Conservation (phyloP, 2,888 invertebrate genomes). For the Periphyllus acericola region DNA sequence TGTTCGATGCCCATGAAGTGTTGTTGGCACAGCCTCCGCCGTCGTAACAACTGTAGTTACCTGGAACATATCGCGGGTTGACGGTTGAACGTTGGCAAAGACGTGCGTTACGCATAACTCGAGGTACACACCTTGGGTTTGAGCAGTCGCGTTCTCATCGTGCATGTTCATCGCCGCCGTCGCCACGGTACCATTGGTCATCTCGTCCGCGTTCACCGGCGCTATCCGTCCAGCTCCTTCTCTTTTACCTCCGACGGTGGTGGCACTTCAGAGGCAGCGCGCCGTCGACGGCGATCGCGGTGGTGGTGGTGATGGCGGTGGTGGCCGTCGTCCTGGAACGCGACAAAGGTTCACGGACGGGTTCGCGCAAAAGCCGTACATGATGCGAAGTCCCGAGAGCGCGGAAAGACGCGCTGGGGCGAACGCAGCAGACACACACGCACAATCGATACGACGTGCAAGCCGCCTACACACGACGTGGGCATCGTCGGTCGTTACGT, state of each 20-base stretch:
- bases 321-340: no score
- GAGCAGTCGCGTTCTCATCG: conserved; percentile 17
- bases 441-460: no score
- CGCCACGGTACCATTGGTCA: background rate
- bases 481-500: no score
- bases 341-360: no score
- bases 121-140: background rate
- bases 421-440: no score
- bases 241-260: background rate
- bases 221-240: background rate
- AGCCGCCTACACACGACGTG: no score
- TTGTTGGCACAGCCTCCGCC: conserved; percentile 35
- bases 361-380: no score
- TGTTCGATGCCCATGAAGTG: background rate
- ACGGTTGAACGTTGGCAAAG: background rate
- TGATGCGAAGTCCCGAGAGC: no score
- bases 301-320: no score
- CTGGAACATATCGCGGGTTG: background rate
- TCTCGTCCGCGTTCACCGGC: background rate
- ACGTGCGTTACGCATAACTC: background rate
- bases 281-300: no score
- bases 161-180: background rate
- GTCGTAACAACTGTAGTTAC: conserved; percentile 56
- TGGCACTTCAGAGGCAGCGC: background rate
- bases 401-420: no score